Conservation (phyloP, 2,113 vertebrate species). For the Sander lucioperca region DNA sequence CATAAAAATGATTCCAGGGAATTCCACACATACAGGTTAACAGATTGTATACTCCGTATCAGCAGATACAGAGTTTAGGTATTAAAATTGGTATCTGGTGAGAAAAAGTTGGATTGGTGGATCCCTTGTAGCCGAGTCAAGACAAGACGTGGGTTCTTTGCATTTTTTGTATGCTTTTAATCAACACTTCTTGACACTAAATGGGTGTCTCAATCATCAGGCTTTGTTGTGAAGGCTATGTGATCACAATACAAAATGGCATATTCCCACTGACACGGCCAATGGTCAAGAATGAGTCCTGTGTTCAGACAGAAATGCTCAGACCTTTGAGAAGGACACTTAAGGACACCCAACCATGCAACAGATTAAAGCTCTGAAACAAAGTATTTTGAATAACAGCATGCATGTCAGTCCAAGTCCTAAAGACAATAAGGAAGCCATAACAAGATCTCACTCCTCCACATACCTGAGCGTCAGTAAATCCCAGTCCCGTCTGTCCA, state of each 20-base stretch:
- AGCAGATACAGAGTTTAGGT: not conserved
- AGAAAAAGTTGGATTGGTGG: not conserved
- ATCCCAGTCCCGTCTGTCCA: not conserved
- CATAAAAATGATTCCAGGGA: not conserved
- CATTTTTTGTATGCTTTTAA: constrained; percentile 4
- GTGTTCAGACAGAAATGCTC: not conserved
- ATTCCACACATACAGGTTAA: not conserved
- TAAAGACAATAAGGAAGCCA: not conserved
- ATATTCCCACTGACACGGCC: not conserved
- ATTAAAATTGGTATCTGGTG: not conserved
- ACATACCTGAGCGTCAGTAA: not conserved
- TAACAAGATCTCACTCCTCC: not conserved
- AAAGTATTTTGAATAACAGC: not conserved
- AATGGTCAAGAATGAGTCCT: not conserved
- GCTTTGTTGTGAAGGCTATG: not conserved
- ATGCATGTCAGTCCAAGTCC: not conserved
- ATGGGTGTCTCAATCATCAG: no score
- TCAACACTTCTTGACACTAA: not conserved
- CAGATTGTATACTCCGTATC: not conserved
- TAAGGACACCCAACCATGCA: not conserved
- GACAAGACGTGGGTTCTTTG: not conserved
- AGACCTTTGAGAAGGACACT: not conserved
- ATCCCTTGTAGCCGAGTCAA: not conserved
- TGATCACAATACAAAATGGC: not conserved
- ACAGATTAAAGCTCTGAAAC: constrained; percentile 13